Base-by-base conservation (phyloP, 2,888 invertebrate species). In the Trachelus stipa region DNA sequence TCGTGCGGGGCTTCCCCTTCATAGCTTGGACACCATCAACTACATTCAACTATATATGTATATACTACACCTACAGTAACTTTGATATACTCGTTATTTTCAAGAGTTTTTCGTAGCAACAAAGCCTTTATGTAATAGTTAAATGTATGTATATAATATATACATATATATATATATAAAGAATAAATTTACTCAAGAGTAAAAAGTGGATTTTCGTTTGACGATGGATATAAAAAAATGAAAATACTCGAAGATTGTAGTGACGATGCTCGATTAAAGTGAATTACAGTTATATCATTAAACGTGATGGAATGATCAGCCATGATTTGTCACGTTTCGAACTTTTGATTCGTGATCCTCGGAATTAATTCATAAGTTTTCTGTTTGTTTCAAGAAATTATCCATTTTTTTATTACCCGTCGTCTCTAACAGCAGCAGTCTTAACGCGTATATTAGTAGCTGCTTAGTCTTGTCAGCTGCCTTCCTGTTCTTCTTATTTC, bases 261-360 rank as follows among this genome's bases (percentile, higher is more conserved):
- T 23, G 56, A 23, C 23, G 23, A 56, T 56, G 56, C 9, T 23
- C 23, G 23, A 56, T 56, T 56, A 9, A 23, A 76, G 3, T n/a
- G 31, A 76, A 69, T 33, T 23, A 76, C 76, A 68, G 34, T 37
- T 37, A 76, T 56, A 56, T 35, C 31, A 12, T 71, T 31, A 31
- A 71, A 71, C 33, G 71, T 71, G 71, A 71, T 0, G 15, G 71
- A 71, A 71, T 12, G 31, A 12, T 12, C 23, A 56, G 23, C 56
- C 56, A 23, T 23, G 23, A 23, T 56, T 56, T 56, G 23, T 56
- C 56, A 23, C 56, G 56, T 56, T 56, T 56, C 56, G 2, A 56
- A 56, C 2, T 2, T 23, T 9, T 23, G 23, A 56, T 9, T 9
- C 23, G 23, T 23, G 23, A 23, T 9, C 0, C 9, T 56, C 23